A percentile compares a stretch with the other conserved stretches of the same genome.
Conservation (phyloP, 2,888 invertebrate genomes). For the Actias luna region DNA sequence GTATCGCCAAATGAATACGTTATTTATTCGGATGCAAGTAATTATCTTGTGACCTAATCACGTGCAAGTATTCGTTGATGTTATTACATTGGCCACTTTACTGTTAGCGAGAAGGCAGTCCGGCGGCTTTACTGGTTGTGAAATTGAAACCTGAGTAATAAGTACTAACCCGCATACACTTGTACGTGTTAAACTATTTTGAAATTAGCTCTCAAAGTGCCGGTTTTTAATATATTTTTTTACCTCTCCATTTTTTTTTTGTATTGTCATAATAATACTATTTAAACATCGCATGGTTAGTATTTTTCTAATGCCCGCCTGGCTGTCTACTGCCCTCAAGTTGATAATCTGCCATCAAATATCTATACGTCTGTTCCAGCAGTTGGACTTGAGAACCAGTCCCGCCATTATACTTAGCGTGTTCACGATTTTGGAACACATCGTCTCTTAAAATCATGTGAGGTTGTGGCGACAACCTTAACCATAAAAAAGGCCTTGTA, state of each 20-base stretch:
- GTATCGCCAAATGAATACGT: not conserved
- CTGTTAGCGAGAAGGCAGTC: not conserved
- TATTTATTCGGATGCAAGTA: conserved; percentile 1
- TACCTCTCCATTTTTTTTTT: not conserved
- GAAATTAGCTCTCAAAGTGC: not conserved
- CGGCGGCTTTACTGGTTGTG: conserved; percentile 2
- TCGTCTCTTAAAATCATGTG: too few species aligned
- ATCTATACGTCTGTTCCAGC: too few species aligned
- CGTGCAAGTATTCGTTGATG: not conserved
- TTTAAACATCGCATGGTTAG: too few species aligned
- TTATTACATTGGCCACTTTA: conserved; percentile 2
- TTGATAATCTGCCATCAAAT: too few species aligned
- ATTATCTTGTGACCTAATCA: conserved; percentile 3
- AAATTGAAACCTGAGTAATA: conserved; percentile 4
- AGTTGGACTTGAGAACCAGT: too few species aligned
- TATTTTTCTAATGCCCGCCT: too few species aligned
- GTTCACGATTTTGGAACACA: too few species aligned
- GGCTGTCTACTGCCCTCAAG: too few species aligned
- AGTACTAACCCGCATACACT: not conserved
- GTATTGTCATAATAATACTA: too few species aligned
- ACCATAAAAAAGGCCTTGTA: too few species aligned
- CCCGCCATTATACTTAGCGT: too few species aligned
- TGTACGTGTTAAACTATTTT: conserved; percentile 4
- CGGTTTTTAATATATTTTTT: not conserved
- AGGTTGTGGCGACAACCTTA: too few species aligned